Base-by-base conservation (phyloP, 2,113 vertebrate species). In the Nothocercus julius region DNA sequence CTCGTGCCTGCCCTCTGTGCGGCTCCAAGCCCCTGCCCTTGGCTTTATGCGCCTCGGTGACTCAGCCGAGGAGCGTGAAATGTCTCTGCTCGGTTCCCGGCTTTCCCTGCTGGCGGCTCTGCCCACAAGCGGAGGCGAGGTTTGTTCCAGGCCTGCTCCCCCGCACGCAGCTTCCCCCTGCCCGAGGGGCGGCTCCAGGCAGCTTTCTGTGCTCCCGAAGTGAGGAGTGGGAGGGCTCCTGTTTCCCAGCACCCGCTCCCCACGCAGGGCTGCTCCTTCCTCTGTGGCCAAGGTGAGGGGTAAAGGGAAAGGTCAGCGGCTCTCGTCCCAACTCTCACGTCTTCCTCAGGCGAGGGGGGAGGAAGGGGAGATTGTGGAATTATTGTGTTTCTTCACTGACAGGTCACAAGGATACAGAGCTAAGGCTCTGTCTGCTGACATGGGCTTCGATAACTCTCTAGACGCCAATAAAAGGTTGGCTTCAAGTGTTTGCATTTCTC, bases 21-120 rank as follows among this genome's bases (percentile, higher is more conserved):
- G 58, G 14, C 54, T 77, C 66, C 9, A n/a, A 1, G 6, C 11
- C 64, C 76, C 80, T 2, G 53, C 82, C 79, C 56, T 58, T 25
- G 87, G 1, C 69, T 97, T 96, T 96, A 96, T 95, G 47, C 59
- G 17, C 92, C 64, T 3, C 4, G 64, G 90, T 96, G 96, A 97
- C 89, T 97, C 96, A 97, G 95, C 89, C 67, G 63, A 32, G 54
- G 75, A 66, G 85, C 62, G 38, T 49, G 74, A 91, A 70, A 77
- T 61, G 82, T 85, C 54, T 85, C 56, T 59, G n/a, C 5, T 40
- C 24, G 77, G 1, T 54, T 92, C 95, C 95, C 92, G 21, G 92
- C 92, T 73, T 74, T 85, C 93, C 76, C 72, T 53, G 94, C 89
- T 97, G 17, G 1, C 30, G 32, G 81, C 80, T 95, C 96, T 96